Conservation (phyloP, 1,140 invertebrate species). For the Phenacoccus solenopsis region DNA sequence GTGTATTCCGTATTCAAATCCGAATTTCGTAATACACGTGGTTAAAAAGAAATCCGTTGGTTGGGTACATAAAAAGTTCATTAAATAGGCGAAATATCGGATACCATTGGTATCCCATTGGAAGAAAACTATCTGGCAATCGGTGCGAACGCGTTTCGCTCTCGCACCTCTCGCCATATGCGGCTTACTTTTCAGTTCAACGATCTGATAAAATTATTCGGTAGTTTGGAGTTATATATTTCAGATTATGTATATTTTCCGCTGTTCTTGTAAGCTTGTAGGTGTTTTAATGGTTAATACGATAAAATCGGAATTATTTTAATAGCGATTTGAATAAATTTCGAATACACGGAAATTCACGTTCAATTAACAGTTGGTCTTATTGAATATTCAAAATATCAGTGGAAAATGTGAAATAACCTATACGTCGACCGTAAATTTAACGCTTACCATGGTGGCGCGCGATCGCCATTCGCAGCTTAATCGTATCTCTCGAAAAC, state of each 20-base stretch:
- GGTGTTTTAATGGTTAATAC: background rate
- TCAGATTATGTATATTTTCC: background rate
- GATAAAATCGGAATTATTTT: background rate
- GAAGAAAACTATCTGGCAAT: no score
- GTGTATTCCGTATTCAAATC: no score
- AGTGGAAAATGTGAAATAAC: background rate
- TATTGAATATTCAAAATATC: conserved; percentile 4
- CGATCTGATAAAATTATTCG: background rate
- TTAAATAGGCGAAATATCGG: no score
- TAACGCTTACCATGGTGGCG: background rate
- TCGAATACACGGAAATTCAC: background rate
- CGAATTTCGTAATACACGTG: no score
- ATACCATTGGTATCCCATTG: no score
- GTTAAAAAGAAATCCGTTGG: no score
- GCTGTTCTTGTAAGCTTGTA: background rate
- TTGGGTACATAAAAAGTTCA: no score
- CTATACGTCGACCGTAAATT: background rate
- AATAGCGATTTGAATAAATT: background rate
- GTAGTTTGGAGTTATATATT: background rate
- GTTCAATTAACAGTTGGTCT: background rate
- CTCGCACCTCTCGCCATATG: no score
- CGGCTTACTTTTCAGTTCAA: background rate
- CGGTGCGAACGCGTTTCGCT: no score
- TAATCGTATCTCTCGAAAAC: background rate
- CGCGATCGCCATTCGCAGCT: background rate